Evolutionary conservation across 2,888 invertebrate genomes (phyloP).

Genomic region (Caenorhabditis wallacei): DNA sequence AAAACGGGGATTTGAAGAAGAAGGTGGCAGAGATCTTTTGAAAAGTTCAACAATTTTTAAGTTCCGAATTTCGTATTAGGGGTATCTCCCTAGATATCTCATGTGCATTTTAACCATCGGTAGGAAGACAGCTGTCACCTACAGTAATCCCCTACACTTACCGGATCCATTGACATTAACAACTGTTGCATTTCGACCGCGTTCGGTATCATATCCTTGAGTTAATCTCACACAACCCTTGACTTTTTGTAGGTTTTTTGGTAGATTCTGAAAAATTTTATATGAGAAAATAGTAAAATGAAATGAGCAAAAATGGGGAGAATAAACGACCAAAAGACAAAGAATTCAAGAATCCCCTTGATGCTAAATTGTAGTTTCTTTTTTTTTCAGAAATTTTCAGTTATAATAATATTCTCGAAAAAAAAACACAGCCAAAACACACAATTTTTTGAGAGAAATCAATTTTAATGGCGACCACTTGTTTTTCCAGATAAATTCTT

Average conservation of each 20-base stretch:
- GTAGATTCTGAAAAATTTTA: conserved; percentile 10
- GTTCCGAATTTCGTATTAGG: not conserved
- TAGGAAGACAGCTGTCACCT: not conserved
- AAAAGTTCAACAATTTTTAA: conserved; percentile 1
- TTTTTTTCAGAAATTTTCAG: conserved; percentile 1
- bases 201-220: conserved; percentile 53
- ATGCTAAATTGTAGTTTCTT: not conserved
- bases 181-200: conserved; percentile 66
- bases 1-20: not conserved
- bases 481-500: conserved; percentile 27
- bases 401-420: conserved; percentile 14
- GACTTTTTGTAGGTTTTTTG: conserved; percentile 2
- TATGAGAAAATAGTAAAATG: not conserved
- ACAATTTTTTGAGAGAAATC: conserved; percentile 48
- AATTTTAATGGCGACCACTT: conserved; percentile 30
- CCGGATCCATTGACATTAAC: conserved; percentile 67
- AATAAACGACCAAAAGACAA: not conserved
- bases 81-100: too few relatives aligned
- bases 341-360: not conserved
- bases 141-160: conserved; percentile 28
- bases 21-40: not conserved
- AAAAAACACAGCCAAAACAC: conserved; percentile 8
- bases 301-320: not conserved
- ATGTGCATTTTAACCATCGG: too few relatives aligned
- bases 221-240: not conserved